Base-by-base conservation (phyloP, 2,888 invertebrate genomes). In the Cynaeus angustus region DNA sequence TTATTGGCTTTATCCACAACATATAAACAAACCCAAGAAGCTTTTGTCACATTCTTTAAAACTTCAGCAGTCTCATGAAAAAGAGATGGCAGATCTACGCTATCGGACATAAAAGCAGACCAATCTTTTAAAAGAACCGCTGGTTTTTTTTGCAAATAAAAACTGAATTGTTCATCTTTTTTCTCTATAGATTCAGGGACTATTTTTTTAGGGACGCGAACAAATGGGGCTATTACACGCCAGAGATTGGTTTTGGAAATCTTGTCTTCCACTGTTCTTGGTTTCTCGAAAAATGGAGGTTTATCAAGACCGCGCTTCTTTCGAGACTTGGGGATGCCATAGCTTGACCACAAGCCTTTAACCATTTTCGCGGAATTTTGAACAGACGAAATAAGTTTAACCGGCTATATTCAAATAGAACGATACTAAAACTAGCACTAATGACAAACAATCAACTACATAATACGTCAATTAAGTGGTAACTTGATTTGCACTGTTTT, bases 191-290 rank as follows among this genome's bases (percentile, higher is more conserved):
- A 73, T 75, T 43, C 79, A 21, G 1, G 21, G 21, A 3, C 21
- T 21, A 21, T 4, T 79, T 52, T 77, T 70, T 14, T 77, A 77
- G 76, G 41, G 9, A 85, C 79, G 73, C 80, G 81, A n/a, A 85
- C 88, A 74, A 88, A 89, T 0, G 89, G 89, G 0, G 89, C 89
- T 56, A 90, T 88, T 0, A 89, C 88, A n/a, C 89, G 82, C 59
- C 87, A 83, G 37, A 53, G 3, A 26, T 9, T 46, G 7, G 46
- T 4, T 14, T 14, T 46, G 2, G 41, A 12, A 3, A 6, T 41
- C n/a, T 33, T 33, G 33, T 33, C 33, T n/a, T 33, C 9, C 1
- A 1, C 2, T 33, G 1, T n/a, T 7, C 7, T 1, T 1, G 33
- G 33, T 9, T 6, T 33, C 33, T 33, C 33, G 33, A 33, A 7